Conservation (phyloP, 2,113 vertebrate genomes). For the Raja brachyura region DNA sequence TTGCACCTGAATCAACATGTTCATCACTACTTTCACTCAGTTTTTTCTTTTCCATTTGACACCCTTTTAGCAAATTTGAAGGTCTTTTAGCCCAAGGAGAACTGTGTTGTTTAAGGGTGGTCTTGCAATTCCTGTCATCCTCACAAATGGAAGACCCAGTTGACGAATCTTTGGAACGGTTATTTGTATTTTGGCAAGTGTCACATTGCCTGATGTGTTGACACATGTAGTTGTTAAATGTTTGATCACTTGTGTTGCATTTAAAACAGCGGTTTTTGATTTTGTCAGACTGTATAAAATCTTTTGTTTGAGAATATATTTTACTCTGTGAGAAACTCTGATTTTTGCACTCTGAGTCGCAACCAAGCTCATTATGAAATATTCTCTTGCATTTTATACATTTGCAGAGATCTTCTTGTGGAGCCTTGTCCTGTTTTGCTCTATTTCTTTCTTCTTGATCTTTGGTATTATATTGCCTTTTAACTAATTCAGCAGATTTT, state of each 20-base stretch:
- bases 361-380: not conserved
- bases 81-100: not conserved
- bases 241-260: constrained; percentile 1
- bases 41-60: not conserved
- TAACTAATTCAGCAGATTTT: not conserved
- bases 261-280: not conserved
- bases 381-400: constrained; percentile 8
- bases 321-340: not conserved
- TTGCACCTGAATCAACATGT: not conserved
- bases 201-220: constrained; percentile 28
- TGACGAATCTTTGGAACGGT: constrained; percentile 24
- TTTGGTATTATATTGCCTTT: not conserved
- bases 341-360: not conserved
- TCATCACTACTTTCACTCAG: not conserved
- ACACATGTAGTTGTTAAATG: not conserved
- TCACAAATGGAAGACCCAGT: not conserved
- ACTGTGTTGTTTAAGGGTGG: not conserved
- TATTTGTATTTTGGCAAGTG: not conserved
- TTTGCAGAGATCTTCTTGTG: not conserved
- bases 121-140: not conserved
- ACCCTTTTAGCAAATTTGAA: not conserved
- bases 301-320: not conserved
- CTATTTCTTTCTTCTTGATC: not conserved
- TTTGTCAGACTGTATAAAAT: not conserved
- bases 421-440: not conserved